These are phyloP conservation scores for Microchirus variegatus DNA, from an alignment of 2,797 vertebrate species.

Conservation along the genomic window DNA sequence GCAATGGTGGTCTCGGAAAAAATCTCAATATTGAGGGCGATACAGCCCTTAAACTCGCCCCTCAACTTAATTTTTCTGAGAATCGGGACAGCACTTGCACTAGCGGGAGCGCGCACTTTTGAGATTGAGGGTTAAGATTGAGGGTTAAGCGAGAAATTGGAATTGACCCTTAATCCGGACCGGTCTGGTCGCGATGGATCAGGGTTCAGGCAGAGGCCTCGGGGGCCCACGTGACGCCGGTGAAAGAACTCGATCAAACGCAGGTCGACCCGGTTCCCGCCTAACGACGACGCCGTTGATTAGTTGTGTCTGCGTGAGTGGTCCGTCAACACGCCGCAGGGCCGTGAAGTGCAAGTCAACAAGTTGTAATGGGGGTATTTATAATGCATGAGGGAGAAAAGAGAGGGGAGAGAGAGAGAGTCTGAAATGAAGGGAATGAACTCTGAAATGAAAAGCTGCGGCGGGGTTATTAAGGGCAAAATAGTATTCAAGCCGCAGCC, in stretches of 20 bases:
- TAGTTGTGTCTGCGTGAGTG: constrained; percentile 53
- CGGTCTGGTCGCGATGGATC: constrained; percentile 26
- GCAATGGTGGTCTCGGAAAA: too few species aligned
- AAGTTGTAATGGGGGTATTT: constrained; percentile 66
- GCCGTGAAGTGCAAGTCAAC: constrained; percentile 57
- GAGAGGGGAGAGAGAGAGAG: constrained; percentile 8
- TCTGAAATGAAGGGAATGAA: constrained; percentile 28
- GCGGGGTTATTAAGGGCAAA: constrained; percentile 40
- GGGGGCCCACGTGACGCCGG: constrained; percentile 19
- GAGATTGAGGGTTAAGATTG: too few species aligned
- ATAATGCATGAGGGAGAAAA: constrained; percentile 58
- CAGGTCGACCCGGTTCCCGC: constrained; percentile 24
- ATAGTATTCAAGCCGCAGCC: constrained; percentile 24
- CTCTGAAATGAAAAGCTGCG: constrained; percentile 53
- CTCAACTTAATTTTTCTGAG: too few species aligned
- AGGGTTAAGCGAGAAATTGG: too few species aligned
- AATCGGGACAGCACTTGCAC: too few species aligned
- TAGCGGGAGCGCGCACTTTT: too few species aligned
- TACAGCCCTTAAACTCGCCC: too few species aligned
- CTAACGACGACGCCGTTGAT: constrained; percentile 63
- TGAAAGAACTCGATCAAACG: constrained; percentile 63
- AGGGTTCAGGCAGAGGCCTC: constrained; percentile 46
- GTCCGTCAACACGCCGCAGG: constrained; percentile 47
- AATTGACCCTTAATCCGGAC: constrained; percentile 37
- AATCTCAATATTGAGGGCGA: too few species aligned